Conservation (phyloP, 2,113 vertebrate species). For the Clinocottus analis region DNA sequence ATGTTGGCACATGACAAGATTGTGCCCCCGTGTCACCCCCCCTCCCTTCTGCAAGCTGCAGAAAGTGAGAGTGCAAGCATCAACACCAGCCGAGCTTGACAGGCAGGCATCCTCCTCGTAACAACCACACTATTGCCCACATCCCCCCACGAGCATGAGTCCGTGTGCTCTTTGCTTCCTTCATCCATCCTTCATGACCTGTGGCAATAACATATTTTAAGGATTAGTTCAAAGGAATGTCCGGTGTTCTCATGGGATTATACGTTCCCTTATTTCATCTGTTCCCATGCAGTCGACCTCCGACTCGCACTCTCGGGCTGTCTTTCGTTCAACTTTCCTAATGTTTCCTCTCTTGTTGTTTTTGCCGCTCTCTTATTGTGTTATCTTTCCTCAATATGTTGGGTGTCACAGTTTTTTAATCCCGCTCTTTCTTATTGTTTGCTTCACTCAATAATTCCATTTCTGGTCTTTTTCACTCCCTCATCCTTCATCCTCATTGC, state of each 20-base stretch:
- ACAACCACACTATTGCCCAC: slow-evolving; percentile 34
- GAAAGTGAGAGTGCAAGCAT: slow-evolving; percentile 39
- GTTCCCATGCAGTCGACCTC: background rate
- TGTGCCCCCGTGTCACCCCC: slow-evolving; percentile 32
- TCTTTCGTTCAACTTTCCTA: slow-evolving; percentile 21
- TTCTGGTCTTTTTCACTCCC: slow-evolving; percentile 38
- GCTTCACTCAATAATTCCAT: slow-evolving; percentile 31
- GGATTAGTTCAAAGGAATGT: background rate
- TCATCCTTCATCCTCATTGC: slow-evolving; percentile 62
- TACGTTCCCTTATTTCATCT: slow-evolving; percentile 1
- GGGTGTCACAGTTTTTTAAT: slow-evolving; percentile 43
- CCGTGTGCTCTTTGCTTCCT: background rate
- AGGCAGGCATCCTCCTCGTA: slow-evolving; percentile 28
- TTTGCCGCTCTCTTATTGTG: slow-evolving; percentile 33
- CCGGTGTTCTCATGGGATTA: background rate
- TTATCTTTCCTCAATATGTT: slow-evolving; percentile 43
- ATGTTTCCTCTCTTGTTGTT: slow-evolving; percentile 26
- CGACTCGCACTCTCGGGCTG: slow-evolving; percentile 5
- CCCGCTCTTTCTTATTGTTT: slow-evolving; percentile 28
- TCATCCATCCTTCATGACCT: slow-evolving; percentile 2
- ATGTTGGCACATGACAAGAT: slow-evolving; percentile 66
- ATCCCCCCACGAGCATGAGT: background rate
- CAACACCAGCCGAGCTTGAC: slow-evolving; percentile 58
- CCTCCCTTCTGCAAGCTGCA: slow-evolving; percentile 30
- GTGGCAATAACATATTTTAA: slow-evolving; percentile 2